Evolutionary conservation across 2,797 vertebrate genomes (phyloP), one percentile per base, ranked within the genome.

Genomic region (Brachymystax lenok): DNA sequence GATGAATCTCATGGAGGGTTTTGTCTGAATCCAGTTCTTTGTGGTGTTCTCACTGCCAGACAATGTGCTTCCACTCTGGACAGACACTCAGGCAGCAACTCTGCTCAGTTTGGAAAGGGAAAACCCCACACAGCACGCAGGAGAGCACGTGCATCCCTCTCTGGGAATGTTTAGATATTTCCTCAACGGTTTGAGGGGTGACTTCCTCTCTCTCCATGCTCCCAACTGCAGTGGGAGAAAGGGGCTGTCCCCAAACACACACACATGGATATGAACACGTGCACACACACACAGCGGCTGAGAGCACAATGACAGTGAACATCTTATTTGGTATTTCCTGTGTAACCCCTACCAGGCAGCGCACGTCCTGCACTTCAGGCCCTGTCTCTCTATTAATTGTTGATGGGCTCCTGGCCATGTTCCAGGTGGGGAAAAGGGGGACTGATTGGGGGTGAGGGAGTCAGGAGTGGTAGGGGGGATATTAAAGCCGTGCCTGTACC

Each of bases 121-220:
- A 72, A 72, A 78, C 86, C 77, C 84, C 70, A 77, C 83, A 77
- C 86, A 86, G 90, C 92, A 93, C 94, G 94, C 94, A 93, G 91
- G 90, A 93, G 94, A 96, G 95, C 96, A 96, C 95, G 95, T 95
- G 93, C 95, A 94, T 94, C 92, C 91, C 94, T 91, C 95, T 93
- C 95, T 94, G 93, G 94, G 94, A 95, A 96, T 96, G 95, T 95
- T 95, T 96, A 95, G 92, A 92, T 96, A 91, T 95, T 88, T 90
- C 94, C 92, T 94, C 93, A 94, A 95, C 91, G 78, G 33, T 35
- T 35, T 6, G 33, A 35, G 6, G 33, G 33, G 4, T 0, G 93
- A 89, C 54, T n/a, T 56, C 54, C 54, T 46, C 40, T 46, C 79
- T 84, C 84, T 87, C 79, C 82, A 30, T 92, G 89, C 89, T 91